Evolutionary conservation across 2,113 vertebrate genomes (phyloP).

Genomic region (Sminthopsis crassicaudata): DNA sequence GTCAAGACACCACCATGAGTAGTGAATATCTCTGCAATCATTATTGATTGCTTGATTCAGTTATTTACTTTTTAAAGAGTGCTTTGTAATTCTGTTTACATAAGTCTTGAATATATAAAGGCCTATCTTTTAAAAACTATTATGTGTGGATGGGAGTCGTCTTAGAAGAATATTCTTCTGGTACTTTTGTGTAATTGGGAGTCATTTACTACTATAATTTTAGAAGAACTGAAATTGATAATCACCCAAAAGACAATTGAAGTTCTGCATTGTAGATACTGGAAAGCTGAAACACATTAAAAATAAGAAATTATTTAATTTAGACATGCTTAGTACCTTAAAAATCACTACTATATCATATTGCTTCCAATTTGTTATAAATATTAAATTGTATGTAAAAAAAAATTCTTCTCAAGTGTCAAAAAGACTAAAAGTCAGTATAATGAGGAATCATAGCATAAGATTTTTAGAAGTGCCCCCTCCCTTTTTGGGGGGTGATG

Average conservation of each 20-base stretch:
- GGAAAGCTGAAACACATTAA: neutral
- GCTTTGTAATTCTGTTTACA: neutral
- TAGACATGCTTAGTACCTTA: slow-evolving; percentile 14
- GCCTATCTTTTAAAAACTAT: neutral
- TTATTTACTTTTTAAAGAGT: neutral
- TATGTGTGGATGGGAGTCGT: neutral
- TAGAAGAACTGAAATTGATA: neutral
- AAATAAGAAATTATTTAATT: neutral
- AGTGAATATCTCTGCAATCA: neutral
- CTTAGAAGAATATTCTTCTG: neutral
- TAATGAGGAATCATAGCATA: slow-evolving; percentile 36
- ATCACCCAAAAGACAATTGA: neutral
- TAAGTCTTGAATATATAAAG: neutral
- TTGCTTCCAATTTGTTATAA: slow-evolving; percentile 38
- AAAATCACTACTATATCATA: slow-evolving; percentile 32
- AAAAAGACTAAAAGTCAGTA: slow-evolving; percentile 18
- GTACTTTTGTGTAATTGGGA: neutral
- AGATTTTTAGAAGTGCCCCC: slow-evolving; percentile 31
- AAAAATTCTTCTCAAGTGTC: slow-evolving; percentile 27
- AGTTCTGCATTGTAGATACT: neutral
- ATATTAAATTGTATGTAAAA: neutral
- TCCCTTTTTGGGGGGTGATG: no score
- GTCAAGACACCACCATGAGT: neutral
- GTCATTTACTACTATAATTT: neutral
- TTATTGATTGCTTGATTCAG: neutral